phyloP scores from a whole-genome alignment of 2,797 vertebrate species.

The Esox masquinongy region DNA sequence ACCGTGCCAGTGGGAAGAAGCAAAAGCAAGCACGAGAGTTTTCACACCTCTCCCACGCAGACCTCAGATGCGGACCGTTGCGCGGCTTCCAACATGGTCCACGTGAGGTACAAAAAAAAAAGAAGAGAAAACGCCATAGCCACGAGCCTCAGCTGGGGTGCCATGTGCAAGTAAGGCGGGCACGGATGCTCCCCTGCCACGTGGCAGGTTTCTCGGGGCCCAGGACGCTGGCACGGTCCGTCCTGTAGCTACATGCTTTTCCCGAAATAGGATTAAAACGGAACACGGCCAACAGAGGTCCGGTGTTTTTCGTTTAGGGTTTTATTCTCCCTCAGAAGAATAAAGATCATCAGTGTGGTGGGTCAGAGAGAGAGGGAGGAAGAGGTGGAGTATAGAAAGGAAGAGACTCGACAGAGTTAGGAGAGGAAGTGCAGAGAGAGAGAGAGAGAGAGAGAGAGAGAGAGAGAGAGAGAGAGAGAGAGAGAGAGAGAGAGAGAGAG shows the following conservation, averaged over 20 bases:
- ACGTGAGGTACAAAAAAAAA: slow-evolving; percentile 23
- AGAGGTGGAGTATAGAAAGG: background rate
- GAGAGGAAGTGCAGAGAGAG: background rate
- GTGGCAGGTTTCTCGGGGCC: slow-evolving; percentile 66
- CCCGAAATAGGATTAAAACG: slow-evolving; percentile 71
- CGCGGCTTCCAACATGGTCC: slow-evolving; percentile 43
- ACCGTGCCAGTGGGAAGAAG: background rate
- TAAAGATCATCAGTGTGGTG: slow-evolving; percentile 51
- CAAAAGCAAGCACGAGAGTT: background rate
- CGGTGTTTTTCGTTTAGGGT: slow-evolving; percentile 55
- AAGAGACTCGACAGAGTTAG: background rate
- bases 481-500: slow-evolving; percentile 19
- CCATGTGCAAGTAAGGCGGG: slow-evolving; percentile 48
- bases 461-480: slow-evolving; percentile 18
- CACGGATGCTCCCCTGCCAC: slow-evolving; percentile 66
- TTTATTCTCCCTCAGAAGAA: slow-evolving; percentile 61
- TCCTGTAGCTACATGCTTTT: slow-evolving; percentile 32
- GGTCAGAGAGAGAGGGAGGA: background rate
- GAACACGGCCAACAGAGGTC: slow-evolving; percentile 57
- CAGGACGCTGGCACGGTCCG: slow-evolving; percentile 55
- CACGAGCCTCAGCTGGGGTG: slow-evolving; percentile 41
- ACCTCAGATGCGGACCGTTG: slow-evolving; percentile 12
- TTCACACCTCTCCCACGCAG: background rate
- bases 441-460: background rate
- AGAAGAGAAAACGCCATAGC: slow-evolving; percentile 37